Evolutionary conservation across 2,888 invertebrate genomes (phyloP).

Genomic region (Trachelus tabidus): DNA sequence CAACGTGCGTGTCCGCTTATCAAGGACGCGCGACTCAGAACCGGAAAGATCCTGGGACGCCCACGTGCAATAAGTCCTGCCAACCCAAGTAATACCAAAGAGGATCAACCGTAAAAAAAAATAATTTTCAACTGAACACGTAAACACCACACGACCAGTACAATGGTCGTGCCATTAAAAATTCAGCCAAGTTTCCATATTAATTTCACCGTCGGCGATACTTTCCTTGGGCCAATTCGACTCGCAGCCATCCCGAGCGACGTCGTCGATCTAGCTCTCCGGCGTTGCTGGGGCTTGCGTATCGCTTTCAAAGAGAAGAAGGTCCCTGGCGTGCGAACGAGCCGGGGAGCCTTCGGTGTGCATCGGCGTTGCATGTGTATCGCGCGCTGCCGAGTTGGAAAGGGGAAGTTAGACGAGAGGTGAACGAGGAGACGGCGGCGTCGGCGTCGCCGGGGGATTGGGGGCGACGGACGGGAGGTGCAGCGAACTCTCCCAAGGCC

Average conservation of each 20-base stretch:
- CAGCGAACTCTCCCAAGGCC: constrained; percentile 67
- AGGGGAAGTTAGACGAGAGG: constrained; percentile 55
- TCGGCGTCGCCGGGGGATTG: constrained; percentile 34
- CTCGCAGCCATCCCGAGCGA: neutral
- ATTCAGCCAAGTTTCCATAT: neutral
- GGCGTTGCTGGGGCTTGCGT: constrained; percentile 5
- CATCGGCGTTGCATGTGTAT: constrained; percentile 49
- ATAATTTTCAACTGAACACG: neutral
- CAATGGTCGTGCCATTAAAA: neutral
- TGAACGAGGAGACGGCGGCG: constrained; percentile 13
- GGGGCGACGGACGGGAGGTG: constrained; percentile 59
- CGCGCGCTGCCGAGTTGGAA: constrained; percentile 44
- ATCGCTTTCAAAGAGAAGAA: constrained; percentile 18
- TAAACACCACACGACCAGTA: neutral
- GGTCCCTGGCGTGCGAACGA: constrained; percentile 16
- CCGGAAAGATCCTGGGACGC: constrained; percentile 66
- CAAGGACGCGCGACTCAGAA: constrained; percentile 56
- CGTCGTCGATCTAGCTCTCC: neutral
- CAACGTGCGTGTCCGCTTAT: constrained; percentile 39
- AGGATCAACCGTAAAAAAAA: neutral
- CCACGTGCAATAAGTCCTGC: constrained; percentile 27
- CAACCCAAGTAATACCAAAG: neutral
- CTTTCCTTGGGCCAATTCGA: neutral
- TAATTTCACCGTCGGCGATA: neutral
- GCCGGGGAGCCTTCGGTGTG: constrained; percentile 10